phyloP scores from a whole-genome alignment of 2,888 invertebrate species.

The Clepsis dumicolana region DNA sequence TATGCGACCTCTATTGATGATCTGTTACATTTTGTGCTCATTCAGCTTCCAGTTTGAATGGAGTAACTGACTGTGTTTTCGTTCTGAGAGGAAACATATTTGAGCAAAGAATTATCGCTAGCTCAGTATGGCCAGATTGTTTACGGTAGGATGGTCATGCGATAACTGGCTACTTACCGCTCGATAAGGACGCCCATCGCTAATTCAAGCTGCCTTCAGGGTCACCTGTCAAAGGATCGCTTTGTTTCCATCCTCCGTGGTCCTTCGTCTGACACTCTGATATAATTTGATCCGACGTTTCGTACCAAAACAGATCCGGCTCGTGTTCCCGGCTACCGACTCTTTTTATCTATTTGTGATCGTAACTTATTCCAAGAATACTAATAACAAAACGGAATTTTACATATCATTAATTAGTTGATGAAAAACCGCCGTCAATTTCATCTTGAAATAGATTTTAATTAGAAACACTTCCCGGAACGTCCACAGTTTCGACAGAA shows the following conservation, averaged over 20 bases:
- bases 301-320: neutral
- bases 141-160: constrained; percentile 43
- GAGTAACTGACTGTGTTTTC: neutral
- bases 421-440: constrained; percentile 26
- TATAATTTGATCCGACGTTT: constrained; percentile 5
- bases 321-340: neutral
- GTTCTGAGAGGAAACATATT: constrained; percentile 46
- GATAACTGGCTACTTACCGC: constrained; percentile 33
- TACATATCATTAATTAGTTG: constrained; percentile 36
- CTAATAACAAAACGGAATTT: constrained; percentile 22
- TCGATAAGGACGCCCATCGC: constrained; percentile 47
- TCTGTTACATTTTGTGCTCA: neutral
- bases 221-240: constrained; percentile 45
- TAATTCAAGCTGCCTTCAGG: constrained; percentile 42
- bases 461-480: constrained; percentile 49
- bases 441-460: constrained; percentile 44
- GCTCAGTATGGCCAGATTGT: constrained; percentile 40
- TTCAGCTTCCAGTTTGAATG: neutral
- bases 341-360: neutral
- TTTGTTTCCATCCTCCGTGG: constrained; percentile 26
- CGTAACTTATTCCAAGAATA: constrained; percentile 20
- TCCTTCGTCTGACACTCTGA: neutral
- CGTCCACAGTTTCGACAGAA: constrained; percentile 5
- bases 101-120: constrained; percentile 52
- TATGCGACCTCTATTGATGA: neutral